Percentiles rank a stretch among this genome's conserved stretches.
Evolutionary conservation across 2,113 vertebrate genomes (phyloP).

Genomic region (Tragelaphus imberbis): DNA sequence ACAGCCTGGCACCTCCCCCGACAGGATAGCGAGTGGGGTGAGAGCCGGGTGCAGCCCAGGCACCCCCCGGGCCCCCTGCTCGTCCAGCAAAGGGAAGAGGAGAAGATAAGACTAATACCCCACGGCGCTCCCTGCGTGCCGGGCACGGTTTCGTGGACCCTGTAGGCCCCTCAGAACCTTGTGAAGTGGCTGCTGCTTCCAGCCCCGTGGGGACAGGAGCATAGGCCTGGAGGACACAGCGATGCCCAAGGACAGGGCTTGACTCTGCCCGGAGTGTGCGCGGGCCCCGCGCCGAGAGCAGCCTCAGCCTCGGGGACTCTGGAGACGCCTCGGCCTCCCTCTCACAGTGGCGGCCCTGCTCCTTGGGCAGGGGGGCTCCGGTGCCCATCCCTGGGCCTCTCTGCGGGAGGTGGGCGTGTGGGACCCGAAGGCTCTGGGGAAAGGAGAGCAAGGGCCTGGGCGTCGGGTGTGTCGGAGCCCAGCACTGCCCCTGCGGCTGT

Average conservation of each 20-base stretch:
- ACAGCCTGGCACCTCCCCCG: background rate
- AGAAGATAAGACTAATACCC: background rate
- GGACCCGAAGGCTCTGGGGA: no score
- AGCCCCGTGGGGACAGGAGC: background rate
- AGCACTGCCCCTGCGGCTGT: background rate
- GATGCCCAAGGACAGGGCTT: background rate
- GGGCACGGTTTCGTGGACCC: fast-evolving
- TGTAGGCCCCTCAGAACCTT: background rate
- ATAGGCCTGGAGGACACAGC: background rate
- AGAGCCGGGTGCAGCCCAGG: background rate
- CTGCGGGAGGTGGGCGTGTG: background rate
- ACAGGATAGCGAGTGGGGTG: no score
- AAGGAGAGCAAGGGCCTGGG: background rate
- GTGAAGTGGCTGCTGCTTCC: background rate
- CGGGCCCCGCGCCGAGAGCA: background rate
- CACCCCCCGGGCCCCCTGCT: background rate
- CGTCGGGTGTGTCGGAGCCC: background rate
- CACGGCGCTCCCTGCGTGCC: fast-evolving
- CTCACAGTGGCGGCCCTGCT: fast-evolving
- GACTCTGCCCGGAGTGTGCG: background rate
- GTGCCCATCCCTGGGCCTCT: background rate
- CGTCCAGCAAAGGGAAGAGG: background rate
- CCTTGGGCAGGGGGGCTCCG: background rate
- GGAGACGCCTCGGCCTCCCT: background rate
- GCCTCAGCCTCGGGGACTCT: background rate